A percentile compares a stretch with the other conserved stretches of the same genome.
These are phyloP conservation scores for Lepidochrysops patricia DNA, from an alignment of 2,888 invertebrate genomes.

Conservation along the genomic window DNA sequence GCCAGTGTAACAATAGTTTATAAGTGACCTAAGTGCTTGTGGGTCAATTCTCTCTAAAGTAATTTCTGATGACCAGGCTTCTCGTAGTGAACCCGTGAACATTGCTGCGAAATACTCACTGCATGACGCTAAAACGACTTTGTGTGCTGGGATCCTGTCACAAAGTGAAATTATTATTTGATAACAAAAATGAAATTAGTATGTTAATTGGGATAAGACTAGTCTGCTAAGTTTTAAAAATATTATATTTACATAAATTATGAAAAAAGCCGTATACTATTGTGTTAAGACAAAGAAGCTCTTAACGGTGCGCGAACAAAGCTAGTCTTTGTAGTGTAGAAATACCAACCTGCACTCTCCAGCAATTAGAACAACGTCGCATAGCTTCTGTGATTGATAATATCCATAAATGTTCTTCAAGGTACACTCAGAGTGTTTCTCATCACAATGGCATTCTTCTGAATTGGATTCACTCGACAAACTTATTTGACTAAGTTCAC, in stretches of 20 bases:
- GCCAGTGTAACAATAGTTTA: constrained; percentile 95
- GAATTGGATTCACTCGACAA: constrained; percentile 80
- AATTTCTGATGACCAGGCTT: constrained; percentile 88
- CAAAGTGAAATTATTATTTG: constrained; percentile 14
- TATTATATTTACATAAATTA: background rate
- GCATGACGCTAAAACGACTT: constrained; percentile 91
- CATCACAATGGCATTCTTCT: constrained; percentile 84
- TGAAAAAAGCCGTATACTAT: constrained; percentile 4
- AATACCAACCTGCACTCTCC: constrained; percentile 77
- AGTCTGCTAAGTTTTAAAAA: constrained; percentile 3
- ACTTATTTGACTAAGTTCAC: constrained; percentile 80
- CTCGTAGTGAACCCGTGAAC: constrained; percentile 92
- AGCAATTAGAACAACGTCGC: constrained; percentile 90
- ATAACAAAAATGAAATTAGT: background rate
- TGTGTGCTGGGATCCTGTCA: constrained; percentile 84
- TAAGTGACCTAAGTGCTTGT: constrained; percentile 87
- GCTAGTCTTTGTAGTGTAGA: constrained; percentile 13
- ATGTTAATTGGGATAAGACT: constrained; percentile 10
- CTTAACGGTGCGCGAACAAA: constrained; percentile 19
- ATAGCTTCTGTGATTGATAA: constrained; percentile 86
- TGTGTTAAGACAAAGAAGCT: constrained; percentile 7
- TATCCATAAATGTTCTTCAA: constrained; percentile 88
- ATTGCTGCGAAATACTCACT: constrained; percentile 97
- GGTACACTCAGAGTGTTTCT: constrained; percentile 87
- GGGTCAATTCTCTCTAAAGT: constrained; percentile 89